A percentile compares a stretch with the other conserved stretches of the same genome.
phyloP scores from a whole-genome alignment of 2,113 vertebrate genomes.

The Macrotis lagotis region DNA sequence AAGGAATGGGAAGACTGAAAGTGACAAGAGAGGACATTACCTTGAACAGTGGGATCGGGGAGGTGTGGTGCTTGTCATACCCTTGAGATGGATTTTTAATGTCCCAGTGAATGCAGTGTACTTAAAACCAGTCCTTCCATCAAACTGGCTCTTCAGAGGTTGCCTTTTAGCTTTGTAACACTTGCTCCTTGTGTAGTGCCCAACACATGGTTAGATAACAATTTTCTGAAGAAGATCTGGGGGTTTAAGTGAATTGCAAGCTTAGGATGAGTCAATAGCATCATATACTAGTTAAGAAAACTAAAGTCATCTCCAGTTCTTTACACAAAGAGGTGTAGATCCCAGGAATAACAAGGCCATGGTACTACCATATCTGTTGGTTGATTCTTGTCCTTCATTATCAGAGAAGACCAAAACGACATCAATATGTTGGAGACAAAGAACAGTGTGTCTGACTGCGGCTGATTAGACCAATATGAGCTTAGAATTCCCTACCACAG shows the following conservation, averaged over 20 bases:
- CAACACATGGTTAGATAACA: not conserved
- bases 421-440: too few species aligned
- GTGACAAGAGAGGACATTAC: not conserved
- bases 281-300: not conserved
- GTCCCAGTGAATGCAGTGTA: not conserved
- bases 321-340: not conserved
- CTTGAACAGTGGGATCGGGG: not conserved
- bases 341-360: not conserved
- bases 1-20: not conserved
- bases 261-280: not conserved
- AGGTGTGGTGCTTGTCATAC: not conserved
- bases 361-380: too few species aligned
- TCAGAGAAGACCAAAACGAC: too few species aligned
- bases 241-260: not conserved
- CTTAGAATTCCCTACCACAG: too few species aligned
- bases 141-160: not conserved
- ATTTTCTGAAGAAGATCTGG: not conserved
- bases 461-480: too few species aligned
- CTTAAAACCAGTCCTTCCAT: not conserved
- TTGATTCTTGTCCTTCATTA: too few species aligned
- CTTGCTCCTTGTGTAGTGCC: not conserved
- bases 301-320: not conserved
- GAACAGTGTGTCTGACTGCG: too few species aligned
- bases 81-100: not conserved
- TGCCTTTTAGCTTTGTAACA: not conserved